Conservation (phyloP, 2,113 vertebrate genomes). For the Parus major region DNA sequence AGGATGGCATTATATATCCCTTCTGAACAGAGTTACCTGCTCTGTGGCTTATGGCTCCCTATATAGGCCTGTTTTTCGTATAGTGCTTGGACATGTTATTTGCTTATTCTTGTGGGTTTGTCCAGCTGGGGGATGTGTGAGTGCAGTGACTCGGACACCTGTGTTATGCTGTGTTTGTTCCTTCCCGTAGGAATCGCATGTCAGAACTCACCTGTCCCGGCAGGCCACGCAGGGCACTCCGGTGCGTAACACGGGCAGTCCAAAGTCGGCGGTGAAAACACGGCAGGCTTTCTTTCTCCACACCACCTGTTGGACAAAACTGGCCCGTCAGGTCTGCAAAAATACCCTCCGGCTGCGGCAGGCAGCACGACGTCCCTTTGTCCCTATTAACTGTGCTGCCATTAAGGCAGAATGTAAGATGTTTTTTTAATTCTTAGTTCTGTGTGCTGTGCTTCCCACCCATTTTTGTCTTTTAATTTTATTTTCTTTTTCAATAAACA, state of each 20-base stretch:
- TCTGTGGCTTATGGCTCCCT: not conserved
- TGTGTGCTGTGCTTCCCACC: constrained; percentile 78
- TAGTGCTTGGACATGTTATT: not conserved
- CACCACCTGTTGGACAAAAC: constrained; percentile 94
- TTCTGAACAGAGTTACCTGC: not conserved
- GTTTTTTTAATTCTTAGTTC: constrained; percentile 97
- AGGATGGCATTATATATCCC: not conserved
- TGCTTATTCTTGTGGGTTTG: not conserved
- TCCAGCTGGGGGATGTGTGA: fast-evolving
- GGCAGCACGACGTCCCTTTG: constrained; percentile 95
- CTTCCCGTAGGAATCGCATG: constrained; percentile 80
- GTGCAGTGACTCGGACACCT: not conserved
- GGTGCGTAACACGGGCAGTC: constrained; percentile 90
- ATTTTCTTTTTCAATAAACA: constrained; percentile 84
- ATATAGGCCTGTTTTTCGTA: fast-evolving
- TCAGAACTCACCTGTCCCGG: constrained; percentile 85
- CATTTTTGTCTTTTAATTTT: constrained; percentile 74
- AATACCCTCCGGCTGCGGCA: constrained; percentile 94
- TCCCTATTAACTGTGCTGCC: constrained; percentile 99
- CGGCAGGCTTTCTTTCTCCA: constrained; percentile 96
- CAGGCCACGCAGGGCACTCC: constrained; percentile 92
- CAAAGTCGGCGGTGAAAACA: constrained; percentile 96
- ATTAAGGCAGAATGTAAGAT: constrained; percentile 99
- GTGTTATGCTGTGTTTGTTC: not conserved
- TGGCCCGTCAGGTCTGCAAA: constrained; percentile 97